These are phyloP conservation scores for Drosophila subquinaria DNA, from an alignment of 2,888 invertebrate species.

Conservation along the genomic window DNA sequence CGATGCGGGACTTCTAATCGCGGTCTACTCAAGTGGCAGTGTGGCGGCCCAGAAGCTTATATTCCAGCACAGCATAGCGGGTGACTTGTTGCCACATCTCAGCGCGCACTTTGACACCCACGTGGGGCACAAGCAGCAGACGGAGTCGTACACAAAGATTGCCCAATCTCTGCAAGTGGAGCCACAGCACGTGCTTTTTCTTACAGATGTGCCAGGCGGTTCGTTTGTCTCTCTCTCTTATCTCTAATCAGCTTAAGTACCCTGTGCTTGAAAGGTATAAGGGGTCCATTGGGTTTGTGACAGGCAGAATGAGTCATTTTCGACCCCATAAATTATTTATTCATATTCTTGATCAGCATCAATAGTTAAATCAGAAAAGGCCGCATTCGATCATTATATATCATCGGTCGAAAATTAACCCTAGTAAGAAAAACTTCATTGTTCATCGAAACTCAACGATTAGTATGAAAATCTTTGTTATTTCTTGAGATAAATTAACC, in stretches of 20 bases:
- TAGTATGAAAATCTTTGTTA: too few species aligned
- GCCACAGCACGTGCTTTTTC: constrained; percentile 91
- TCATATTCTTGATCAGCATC: too few species aligned
- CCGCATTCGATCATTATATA: too few species aligned
- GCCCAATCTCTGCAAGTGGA: constrained; percentile 88
- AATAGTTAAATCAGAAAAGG: too few species aligned
- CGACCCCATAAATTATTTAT: not conserved
- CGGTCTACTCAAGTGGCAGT: constrained; percentile 96
- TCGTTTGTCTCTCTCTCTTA: constrained; percentile 84
- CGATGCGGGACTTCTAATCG: constrained; percentile 89
- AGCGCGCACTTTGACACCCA: constrained; percentile 94
- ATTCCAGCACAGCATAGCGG: constrained; percentile 91
- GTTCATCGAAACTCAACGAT: too few species aligned
- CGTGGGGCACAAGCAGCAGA: constrained; percentile 92
- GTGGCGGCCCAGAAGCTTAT: constrained; percentile 95
- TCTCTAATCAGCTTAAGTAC: not conserved
- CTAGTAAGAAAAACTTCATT: too few species aligned
- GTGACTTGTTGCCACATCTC: constrained; percentile 91
- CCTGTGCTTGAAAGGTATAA: not conserved
- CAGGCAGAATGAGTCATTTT: not conserved
- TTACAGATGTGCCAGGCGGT: constrained; percentile 95
- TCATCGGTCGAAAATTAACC: too few species aligned
- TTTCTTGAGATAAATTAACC: not conserved
- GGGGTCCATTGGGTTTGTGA: not conserved
- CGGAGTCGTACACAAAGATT: constrained; percentile 92